These are phyloP conservation scores for Mimachlamys varia DNA, from an alignment of 2,888 invertebrate species.

Conservation along the genomic window DNA sequence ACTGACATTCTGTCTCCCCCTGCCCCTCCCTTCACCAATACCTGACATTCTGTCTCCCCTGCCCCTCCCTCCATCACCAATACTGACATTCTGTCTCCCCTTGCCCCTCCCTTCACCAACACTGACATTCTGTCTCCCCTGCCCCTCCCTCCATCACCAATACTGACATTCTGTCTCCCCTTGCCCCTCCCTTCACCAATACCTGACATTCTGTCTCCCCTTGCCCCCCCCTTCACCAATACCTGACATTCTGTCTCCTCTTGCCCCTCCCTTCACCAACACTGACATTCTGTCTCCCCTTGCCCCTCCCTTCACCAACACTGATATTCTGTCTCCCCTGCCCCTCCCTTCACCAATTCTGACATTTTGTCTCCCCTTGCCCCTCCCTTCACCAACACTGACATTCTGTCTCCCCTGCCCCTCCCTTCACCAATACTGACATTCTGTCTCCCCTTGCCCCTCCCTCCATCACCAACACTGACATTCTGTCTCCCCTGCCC, in stretches of 20 bases:
- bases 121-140: not conserved
- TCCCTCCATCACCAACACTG: slow-evolving; percentile 21
- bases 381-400: not conserved
- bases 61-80: not conserved
- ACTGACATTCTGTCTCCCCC: no score
- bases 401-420: not conserved
- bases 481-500: not conserved
- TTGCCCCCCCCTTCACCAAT: not conserved
- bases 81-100: not conserved
- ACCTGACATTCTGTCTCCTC: not conserved
- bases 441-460: not conserved
- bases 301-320: not conserved
- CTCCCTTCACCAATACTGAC: not conserved
- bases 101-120: not conserved
- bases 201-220: not conserved
- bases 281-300: not conserved
- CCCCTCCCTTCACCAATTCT: not conserved
- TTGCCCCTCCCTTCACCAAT: not conserved
- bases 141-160: not conserved
- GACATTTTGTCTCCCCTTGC: not conserved
- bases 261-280: not conserved
- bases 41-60: no score
- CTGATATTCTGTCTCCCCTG: not conserved
- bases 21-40: no score
- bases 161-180: not conserved